phyloP scores from a whole-genome alignment of 1,140 invertebrate genomes.

The Drosophila pandora region DNA sequence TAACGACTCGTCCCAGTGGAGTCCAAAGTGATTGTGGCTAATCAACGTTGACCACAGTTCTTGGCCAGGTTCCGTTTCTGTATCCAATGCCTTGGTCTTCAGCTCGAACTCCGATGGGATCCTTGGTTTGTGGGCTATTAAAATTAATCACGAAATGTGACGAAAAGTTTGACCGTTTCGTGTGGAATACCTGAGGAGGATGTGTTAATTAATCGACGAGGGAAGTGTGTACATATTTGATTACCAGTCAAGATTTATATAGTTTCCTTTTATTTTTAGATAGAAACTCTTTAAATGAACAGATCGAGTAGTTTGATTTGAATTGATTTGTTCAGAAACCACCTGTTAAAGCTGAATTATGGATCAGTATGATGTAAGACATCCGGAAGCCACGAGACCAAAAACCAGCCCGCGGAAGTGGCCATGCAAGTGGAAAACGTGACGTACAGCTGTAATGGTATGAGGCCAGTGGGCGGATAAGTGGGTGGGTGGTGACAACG shows the following conservation, averaged over 20 bases:
- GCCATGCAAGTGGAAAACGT: slow-evolving; percentile 51
- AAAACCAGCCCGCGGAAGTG: slow-evolving; percentile 59
- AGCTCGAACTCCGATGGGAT: slow-evolving; percentile 10
- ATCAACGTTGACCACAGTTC: slow-evolving; percentile 62
- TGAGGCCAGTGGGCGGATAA: background rate
- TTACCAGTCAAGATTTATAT: slow-evolving; percentile 55
- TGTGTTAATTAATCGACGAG: slow-evolving; percentile 69
- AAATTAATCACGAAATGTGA: slow-evolving; percentile 76
- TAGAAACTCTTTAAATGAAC: background rate
- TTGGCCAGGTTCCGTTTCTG: slow-evolving; percentile 25
- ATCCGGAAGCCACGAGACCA: slow-evolving; percentile 37
- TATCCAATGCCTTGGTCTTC: slow-evolving; percentile 5
- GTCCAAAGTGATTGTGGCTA: slow-evolving; percentile 72
- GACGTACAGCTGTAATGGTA: slow-evolving; percentile 15
- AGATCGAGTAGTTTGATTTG: background rate
- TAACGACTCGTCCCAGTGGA: slow-evolving; percentile 72
- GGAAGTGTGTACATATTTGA: slow-evolving; percentile 52
- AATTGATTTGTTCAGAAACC: background rate
- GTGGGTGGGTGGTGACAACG: background rate
- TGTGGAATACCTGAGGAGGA: slow-evolving; percentile 25
- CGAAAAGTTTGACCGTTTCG: slow-evolving; percentile 61
- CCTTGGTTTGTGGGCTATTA: slow-evolving; percentile 63
- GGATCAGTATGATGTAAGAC: slow-evolving; percentile 30
- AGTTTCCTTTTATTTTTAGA: slow-evolving; percentile 16
- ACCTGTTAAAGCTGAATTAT: slow-evolving; percentile 7